Evolutionary conservation across 2,113 vertebrate genomes (phyloP).

Genomic region (Dipodomys stephensi): DNA sequence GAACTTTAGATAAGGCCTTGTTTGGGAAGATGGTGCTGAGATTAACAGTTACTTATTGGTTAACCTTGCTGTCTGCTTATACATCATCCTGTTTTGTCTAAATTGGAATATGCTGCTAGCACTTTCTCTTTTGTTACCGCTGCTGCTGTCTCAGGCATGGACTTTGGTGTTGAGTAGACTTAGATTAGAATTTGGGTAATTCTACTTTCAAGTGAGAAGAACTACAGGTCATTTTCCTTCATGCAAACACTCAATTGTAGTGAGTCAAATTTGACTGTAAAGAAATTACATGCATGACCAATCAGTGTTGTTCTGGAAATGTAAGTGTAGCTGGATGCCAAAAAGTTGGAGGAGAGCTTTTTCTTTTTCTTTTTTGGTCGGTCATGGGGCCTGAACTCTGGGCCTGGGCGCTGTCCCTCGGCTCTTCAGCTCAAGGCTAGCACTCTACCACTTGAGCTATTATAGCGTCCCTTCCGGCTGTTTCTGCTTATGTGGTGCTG

Average conservation of each 20-base stretch:
- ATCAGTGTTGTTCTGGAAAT: background rate
- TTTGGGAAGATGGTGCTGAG: background rate
- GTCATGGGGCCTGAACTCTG: too few species aligned
- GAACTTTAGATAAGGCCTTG: background rate
- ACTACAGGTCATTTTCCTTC: background rate
- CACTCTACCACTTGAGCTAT: too few species aligned
- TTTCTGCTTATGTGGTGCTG: too few species aligned
- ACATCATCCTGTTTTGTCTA: background rate
- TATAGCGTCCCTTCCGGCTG: too few species aligned
- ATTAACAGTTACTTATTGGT: background rate
- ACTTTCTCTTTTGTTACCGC: background rate
- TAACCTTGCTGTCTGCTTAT: background rate
- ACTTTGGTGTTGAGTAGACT: conserved; percentile 14
- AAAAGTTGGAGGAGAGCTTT: background rate
- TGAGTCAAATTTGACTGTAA: conserved; percentile 5
- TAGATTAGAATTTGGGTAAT: conserved; percentile 19
- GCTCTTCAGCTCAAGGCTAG: too few species aligned
- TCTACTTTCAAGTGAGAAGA: conserved; percentile 44
- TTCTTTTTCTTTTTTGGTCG: too few species aligned
- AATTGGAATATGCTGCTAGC: background rate
- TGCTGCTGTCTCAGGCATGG: background rate
- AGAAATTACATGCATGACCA: background rate
- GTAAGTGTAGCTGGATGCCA: background rate
- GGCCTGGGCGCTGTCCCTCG: too few species aligned
- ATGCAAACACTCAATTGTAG: background rate